Conservation (phyloP, 2,113 vertebrate species). For the Phasianus colchicus region DNA sequence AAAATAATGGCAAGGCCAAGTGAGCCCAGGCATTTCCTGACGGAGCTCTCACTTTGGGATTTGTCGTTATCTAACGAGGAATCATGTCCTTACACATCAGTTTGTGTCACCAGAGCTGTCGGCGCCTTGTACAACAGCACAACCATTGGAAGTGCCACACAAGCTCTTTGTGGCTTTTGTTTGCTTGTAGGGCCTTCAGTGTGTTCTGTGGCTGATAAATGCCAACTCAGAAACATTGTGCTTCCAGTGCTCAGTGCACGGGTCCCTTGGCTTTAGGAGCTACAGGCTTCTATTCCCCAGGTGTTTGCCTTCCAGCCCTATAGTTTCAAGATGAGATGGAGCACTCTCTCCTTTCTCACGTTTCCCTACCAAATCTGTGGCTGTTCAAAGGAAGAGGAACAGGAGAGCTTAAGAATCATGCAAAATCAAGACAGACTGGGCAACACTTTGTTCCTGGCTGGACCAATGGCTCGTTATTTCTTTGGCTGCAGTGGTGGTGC, state of each 20-base stretch:
- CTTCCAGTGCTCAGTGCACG: background rate
- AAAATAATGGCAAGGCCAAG: slow-evolving; percentile 3
- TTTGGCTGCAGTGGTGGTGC: background rate
- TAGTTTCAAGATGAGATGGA: background rate
- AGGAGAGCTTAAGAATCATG: background rate
- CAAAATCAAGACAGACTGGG: background rate
- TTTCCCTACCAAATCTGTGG: background rate
- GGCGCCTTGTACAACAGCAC: background rate
- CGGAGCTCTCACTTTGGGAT: slow-evolving; percentile 18
- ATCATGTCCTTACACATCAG: background rate
- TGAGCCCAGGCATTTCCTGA: background rate
- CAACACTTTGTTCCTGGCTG: background rate
- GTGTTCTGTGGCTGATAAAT: background rate
- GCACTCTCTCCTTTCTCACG: background rate
- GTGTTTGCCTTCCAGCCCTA: background rate
- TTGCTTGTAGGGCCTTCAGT: slow-evolving; percentile 25
- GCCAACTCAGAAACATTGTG: background rate
- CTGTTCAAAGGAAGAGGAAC: background rate
- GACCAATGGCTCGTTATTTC: background rate
- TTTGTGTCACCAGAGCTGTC: slow-evolving; percentile 3
- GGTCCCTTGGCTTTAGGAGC: background rate
- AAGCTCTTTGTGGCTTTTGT: background rate
- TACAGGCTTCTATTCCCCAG: background rate
- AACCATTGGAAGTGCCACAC: background rate
- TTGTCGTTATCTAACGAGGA: slow-evolving; percentile 10